Conservation (phyloP, 1,140 invertebrate genomes). For the Drosophila orena region DNA sequence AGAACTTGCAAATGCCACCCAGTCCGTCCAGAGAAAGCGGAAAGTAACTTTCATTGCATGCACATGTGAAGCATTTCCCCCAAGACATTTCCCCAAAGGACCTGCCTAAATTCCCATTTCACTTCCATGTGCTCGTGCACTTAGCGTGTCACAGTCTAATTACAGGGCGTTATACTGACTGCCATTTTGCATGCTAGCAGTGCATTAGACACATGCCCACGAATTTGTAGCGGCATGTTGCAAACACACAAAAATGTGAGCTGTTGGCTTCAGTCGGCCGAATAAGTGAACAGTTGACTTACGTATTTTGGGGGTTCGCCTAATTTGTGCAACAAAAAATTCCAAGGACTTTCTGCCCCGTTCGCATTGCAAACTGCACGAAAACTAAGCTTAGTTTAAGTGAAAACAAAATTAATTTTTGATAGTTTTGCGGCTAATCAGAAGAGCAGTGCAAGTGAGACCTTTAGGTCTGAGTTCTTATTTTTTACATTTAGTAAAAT, state of each 20-base stretch:
- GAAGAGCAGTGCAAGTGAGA: constrained; percentile 5
- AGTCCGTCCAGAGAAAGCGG: constrained; percentile 19
- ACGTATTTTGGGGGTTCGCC: constrained; percentile 23
- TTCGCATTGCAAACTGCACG: constrained; percentile 22
- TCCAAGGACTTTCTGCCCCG: constrained; percentile 20
- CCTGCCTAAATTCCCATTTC: neutral
- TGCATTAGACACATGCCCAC: constrained; percentile 67
- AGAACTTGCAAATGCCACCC: constrained; percentile 36
- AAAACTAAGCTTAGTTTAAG: constrained; percentile 39
- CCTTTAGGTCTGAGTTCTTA: no score
- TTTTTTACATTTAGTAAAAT: no score
- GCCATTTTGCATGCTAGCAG: constrained; percentile 71
- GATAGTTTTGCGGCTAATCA: constrained; percentile 41
- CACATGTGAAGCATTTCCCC: constrained; percentile 51
- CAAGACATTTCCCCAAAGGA: constrained; percentile 7
- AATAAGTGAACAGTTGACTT: constrained; percentile 55
- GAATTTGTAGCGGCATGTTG: constrained; percentile 63
- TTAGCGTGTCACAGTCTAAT: constrained; percentile 77
- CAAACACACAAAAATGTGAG: constrained; percentile 25
- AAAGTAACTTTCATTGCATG: constrained; percentile 51
- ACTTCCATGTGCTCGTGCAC: constrained; percentile 33
- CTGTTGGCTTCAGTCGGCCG: constrained; percentile 4
- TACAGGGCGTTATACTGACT: constrained; percentile 74
- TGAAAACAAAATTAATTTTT: constrained; percentile 45
- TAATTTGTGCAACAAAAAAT: constrained; percentile 26